Evolutionary conservation across 2,797 vertebrate species (phyloP).

Genomic region (Macropus fuliginosus): DNA sequence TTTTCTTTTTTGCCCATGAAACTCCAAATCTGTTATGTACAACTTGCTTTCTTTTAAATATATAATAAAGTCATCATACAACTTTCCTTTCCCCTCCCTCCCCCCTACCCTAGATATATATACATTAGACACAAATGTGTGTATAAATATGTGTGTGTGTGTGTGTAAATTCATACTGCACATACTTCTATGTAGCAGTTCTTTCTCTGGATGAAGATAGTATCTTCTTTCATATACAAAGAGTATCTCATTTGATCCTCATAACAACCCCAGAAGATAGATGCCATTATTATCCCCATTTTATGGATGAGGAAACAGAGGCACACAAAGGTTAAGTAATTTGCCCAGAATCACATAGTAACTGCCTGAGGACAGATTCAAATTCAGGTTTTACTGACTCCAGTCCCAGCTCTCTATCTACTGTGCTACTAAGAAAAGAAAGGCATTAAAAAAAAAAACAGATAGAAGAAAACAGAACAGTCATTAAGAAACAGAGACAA

Average conservation of each 20-base stretch:
- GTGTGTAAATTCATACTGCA: neutral
- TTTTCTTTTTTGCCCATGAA: neutral
- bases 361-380: neutral
- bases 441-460: neutral
- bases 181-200: neutral
- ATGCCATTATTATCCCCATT: neutral
- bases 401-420: neutral
- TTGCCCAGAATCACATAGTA: neutral
- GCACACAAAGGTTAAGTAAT: neutral
- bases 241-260: neutral
- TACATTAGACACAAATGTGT: neutral
- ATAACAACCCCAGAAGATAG: neutral
- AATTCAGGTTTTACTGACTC: neutral
- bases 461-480: neutral
- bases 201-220: neutral
- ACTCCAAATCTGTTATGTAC: neutral
- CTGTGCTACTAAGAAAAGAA: neutral
- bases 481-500: neutral
- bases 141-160: no score
- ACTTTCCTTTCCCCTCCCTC: neutral
- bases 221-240: neutral
- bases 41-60: neutral
- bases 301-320: neutral
- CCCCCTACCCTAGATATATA: neutral
- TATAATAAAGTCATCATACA: neutral